These are phyloP conservation scores for Chaenogobius annularis DNA, from an alignment of 2,113 vertebrate genomes.

Conservation along the genomic window DNA sequence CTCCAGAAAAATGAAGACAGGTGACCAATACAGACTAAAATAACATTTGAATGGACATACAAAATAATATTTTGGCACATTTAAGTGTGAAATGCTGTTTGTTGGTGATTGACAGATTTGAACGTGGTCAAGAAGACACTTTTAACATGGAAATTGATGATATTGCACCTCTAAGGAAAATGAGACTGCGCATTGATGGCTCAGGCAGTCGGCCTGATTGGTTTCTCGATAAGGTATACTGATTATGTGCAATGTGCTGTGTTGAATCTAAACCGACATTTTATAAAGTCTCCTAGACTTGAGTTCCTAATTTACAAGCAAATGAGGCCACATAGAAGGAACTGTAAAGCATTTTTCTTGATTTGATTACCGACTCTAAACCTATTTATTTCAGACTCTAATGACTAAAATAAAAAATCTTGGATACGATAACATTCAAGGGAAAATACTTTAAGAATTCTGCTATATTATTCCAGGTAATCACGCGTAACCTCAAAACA, in stretches of 20 bases:
- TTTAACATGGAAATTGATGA: constrained; percentile 94
- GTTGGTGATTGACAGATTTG: constrained; percentile 80
- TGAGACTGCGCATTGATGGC: constrained; percentile 87
- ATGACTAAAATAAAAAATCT: too few species aligned
- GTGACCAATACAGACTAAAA: constrained; percentile 60
- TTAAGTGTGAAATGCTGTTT: neutral
- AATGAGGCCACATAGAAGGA: too few species aligned
- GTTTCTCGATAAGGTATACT: constrained; percentile 78
- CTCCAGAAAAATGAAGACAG: constrained; percentile 93
- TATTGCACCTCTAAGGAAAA: constrained; percentile 90
- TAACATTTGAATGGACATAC: neutral
- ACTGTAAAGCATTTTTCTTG: too few species aligned
- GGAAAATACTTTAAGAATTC: neutral
- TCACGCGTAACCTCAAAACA: constrained; percentile 82
- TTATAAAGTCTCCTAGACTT: too few species aligned
- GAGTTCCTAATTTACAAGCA: too few species aligned
- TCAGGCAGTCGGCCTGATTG: constrained; percentile 91
- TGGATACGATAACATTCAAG: neutral
- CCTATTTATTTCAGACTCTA: too few species aligned
- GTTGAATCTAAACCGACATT: neutral
- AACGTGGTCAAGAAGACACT: constrained; percentile 92
- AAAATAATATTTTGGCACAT: neutral
- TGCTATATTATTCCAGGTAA: constrained; percentile 75
- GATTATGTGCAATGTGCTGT: neutral
- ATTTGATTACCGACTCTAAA: too few species aligned